These are phyloP conservation scores for Mus musculus DNA, from an alignment of 2,113 vertebrate genomes.

Conservation along the genomic window GRCm39 chr6:21674501-21675000, in stretches of 20 bases:
- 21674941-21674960: slow-evolving; percentile 56
- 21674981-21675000: slow-evolving; percentile 13
- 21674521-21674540: slow-evolving; percentile 3
- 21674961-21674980: slow-evolving; percentile 49
- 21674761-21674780: slow-evolving; percentile 65
- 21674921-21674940: slow-evolving; percentile 23
- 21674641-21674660: slow-evolving; percentile 41
- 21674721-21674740: slow-evolving; percentile 69
- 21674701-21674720: slow-evolving; percentile 39
- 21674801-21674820: slow-evolving; percentile 30
- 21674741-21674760: slow-evolving; percentile 67
- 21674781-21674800: slow-evolving; percentile 15
- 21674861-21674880: neutral
- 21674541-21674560: neutral
- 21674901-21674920: slow-evolving; percentile 34
- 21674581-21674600: neutral
- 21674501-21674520: slow-evolving; percentile 25
- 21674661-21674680: slow-evolving; percentile 45
- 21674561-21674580: slow-evolving; percentile 21
- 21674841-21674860: neutral
- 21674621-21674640: neutral
- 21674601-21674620: neutral
- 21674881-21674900: neutral
- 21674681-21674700: slow-evolving; percentile 27
- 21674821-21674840: slow-evolving; percentile 30